Evolutionary conservation across 2,113 vertebrate species (phyloP).

Genomic region (Sterna hirundo): DNA sequence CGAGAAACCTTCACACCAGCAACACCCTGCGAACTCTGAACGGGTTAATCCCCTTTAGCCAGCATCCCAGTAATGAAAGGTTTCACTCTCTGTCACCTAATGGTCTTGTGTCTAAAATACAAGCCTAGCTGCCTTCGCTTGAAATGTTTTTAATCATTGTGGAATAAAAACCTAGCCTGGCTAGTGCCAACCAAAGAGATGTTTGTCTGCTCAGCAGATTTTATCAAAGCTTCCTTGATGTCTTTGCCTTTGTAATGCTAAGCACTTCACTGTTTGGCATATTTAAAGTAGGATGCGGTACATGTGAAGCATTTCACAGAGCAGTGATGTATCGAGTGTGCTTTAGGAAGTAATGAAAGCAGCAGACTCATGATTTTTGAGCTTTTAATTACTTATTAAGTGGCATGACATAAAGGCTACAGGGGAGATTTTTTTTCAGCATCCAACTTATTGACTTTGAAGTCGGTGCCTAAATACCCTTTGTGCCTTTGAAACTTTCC

Average conservation of each 20-base stretch:
- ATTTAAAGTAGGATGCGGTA: constrained; percentile 65
- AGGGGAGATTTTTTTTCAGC: constrained; percentile 62
- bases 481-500: constrained; percentile 69
- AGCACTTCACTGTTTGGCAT: constrained; percentile 69
- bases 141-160: constrained; percentile 62
- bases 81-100: constrained; percentile 60
- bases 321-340: constrained; percentile 63
- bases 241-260: constrained; percentile 69
- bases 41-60: constrained; percentile 43
- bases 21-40: neutral
- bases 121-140: constrained; percentile 40
- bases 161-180: constrained; percentile 61
- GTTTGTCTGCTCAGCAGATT: constrained; percentile 73
- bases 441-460: constrained; percentile 68
- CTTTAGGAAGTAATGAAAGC: constrained; percentile 70
- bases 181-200: constrained; percentile 67
- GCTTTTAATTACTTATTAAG: constrained; percentile 73
- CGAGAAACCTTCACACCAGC: neutral
- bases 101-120: constrained; percentile 53
- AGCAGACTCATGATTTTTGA: constrained; percentile 71
- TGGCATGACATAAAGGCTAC: constrained; percentile 65
- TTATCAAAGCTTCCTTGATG: constrained; percentile 72
- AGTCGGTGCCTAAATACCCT: constrained; percentile 67
- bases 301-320: constrained; percentile 65
- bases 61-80: constrained; percentile 21